phyloP scores from a whole-genome alignment of 2,113 vertebrate species.

The Lagenorhynchus albirostris region DNA sequence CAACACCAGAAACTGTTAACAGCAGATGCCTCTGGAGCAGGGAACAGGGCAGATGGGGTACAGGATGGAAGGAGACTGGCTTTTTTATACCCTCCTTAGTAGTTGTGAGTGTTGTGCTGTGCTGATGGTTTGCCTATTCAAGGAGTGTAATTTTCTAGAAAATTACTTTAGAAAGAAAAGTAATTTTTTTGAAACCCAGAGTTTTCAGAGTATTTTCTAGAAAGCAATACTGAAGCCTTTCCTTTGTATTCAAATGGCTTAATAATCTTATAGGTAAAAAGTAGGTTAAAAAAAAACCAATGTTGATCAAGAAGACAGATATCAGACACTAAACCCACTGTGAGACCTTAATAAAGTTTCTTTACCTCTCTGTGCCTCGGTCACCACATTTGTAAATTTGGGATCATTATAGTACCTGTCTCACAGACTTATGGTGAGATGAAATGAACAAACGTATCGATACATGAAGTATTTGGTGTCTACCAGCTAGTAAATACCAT shows the following conservation, averaged over 20 bases:
- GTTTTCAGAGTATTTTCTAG: neutral
- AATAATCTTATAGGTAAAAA: conserved; percentile 7
- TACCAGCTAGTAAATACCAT: neutral
- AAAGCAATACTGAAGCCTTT: neutral
- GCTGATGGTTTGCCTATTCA: neutral
- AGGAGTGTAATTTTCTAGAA: neutral
- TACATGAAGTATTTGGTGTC: neutral
- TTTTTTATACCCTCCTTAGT: too few species aligned
- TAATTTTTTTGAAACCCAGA: neutral
- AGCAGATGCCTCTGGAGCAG: neutral
- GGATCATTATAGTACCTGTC: neutral
- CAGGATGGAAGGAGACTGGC: neutral
- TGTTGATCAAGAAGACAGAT: neutral
- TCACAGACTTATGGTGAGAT: neutral
- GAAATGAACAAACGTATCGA: neutral
- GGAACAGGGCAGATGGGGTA: neutral
- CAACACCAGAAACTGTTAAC: neutral
- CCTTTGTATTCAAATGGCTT: neutral
- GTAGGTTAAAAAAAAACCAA: neutral
- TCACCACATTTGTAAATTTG: neutral
- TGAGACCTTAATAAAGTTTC: neutral
- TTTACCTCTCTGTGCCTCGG: neutral
- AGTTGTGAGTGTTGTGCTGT: neutral
- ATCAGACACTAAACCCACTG: neutral
- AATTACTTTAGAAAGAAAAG: neutral